Evolutionary conservation across 2,797 vertebrate genomes (phyloP).

Genomic region (Neostethus bicornis): DNA sequence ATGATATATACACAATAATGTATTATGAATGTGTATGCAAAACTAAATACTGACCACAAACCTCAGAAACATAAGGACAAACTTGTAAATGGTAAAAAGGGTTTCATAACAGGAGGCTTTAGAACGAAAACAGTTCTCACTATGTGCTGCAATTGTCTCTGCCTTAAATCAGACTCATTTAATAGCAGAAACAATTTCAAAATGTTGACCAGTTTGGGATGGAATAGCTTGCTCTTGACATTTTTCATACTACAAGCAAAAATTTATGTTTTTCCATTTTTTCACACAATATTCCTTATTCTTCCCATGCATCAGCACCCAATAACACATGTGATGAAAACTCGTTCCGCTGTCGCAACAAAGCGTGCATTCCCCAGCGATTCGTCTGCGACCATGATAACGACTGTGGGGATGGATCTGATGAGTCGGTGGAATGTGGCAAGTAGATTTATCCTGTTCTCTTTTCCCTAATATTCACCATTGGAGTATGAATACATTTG

Average conservation of each 20-base stretch:
- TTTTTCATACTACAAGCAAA: constrained; percentile 5
- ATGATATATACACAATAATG: too few species aligned
- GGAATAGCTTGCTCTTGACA: constrained; percentile 6
- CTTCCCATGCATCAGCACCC: constrained; percentile 81
- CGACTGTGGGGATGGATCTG: constrained; percentile 95
- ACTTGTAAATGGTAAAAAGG: constrained; percentile 1
- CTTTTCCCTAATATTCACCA: constrained; percentile 4
- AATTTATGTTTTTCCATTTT: constrained; percentile 17
- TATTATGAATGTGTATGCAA: too few species aligned
- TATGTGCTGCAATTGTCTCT: constrained; percentile 12
- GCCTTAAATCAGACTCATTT: constrained; percentile 16
- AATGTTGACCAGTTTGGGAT: constrained; percentile 4
- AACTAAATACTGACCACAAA: not conserved
- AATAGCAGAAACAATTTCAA: constrained; percentile 2
- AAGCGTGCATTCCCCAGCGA: constrained; percentile 90
- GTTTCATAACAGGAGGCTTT: not conserved
- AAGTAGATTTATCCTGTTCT: constrained; percentile 67
- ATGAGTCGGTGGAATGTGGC: constrained; percentile 94
- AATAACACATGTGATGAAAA: constrained; percentile 97
- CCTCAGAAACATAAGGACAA: not conserved
- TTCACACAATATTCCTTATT: constrained; percentile 20
- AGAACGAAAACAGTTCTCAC: constrained; percentile 5
- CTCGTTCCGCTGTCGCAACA: constrained; percentile 92
- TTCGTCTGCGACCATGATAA: constrained; percentile 97
- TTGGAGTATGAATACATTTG: not conserved